These are phyloP conservation scores for Tetranychus truncatus DNA, from an alignment of 2,888 invertebrate genomes.

Conservation along the genomic window DNA sequence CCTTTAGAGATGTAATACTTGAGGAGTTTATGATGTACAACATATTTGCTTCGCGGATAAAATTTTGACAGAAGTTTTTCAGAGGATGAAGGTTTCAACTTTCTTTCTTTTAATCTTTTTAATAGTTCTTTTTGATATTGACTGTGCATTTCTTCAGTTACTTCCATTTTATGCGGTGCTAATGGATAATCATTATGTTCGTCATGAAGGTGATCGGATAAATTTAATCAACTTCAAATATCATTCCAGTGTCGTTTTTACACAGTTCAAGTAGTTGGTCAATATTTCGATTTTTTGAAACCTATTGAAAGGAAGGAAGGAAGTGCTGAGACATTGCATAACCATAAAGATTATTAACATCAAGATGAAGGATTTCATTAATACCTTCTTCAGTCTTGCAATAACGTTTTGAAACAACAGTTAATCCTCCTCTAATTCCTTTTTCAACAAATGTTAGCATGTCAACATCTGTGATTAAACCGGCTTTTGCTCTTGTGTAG, in stretches of 20 bases:
- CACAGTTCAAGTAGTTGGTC: too few relatives aligned
- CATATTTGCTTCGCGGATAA: too few relatives aligned
- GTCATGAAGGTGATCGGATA: too few relatives aligned
- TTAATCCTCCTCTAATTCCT: conserved; percentile 13
- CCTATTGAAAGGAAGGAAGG: too few relatives aligned
- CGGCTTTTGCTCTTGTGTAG: neutral
- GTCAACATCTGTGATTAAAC: neutral
- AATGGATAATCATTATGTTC: too few relatives aligned
- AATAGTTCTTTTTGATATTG: neutral
- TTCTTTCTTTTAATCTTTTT: neutral
- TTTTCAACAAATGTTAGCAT: neutral
- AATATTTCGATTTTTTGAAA: too few relatives aligned
- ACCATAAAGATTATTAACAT: neutral
- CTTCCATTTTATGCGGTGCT: too few relatives aligned
- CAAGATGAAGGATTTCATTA: neutral
- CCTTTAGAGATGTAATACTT: neutral
- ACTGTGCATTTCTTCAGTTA: neutral
- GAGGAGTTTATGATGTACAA: too few relatives aligned
- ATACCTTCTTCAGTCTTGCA: conserved; percentile 6
- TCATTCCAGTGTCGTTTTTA: too few relatives aligned
- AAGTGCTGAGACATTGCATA: conserved; percentile 14
- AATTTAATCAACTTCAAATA: too few relatives aligned
- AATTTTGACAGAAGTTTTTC: too few relatives aligned
- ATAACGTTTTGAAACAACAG: conserved; percentile 2
- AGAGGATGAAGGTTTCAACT: neutral